Percentiles rank a stretch among this genome's conserved stretches.
Conservation (phyloP, 2,888 invertebrate species). For the Drosophila parthenogenetica region DNA sequence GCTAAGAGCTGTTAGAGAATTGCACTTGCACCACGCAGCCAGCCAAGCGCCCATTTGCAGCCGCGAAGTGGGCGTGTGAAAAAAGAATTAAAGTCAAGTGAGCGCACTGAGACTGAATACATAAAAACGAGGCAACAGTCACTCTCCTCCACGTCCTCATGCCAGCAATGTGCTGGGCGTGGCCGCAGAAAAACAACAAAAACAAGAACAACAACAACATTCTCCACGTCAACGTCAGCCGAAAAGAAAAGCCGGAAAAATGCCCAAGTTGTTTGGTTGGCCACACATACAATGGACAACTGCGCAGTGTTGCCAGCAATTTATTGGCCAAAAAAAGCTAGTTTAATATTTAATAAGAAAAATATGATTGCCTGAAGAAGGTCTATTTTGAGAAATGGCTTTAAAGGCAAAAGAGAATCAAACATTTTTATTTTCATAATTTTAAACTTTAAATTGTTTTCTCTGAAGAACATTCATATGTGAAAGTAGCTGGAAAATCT, state of each 20-base stretch:
- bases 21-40: slow-evolving; percentile 60
- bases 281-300: slow-evolving; percentile 50
- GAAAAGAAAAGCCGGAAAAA: slow-evolving; percentile 77
- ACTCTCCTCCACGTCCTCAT: slow-evolving; percentile 31
- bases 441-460: neutral
- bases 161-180: slow-evolving; percentile 51
- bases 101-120: slow-evolving; percentile 82
- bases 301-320: neutral
- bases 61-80: slow-evolving; percentile 75
- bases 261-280: slow-evolving; percentile 74
- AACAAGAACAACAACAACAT: slow-evolving; percentile 33
- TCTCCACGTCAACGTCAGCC: slow-evolving; percentile 71
- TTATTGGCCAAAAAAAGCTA: neutral
- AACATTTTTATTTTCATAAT: too few species aligned
- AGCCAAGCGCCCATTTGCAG: slow-evolving; percentile 1
- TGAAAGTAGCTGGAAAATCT: neutral
- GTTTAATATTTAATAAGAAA: too few species aligned
- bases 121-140: slow-evolving; percentile 62
- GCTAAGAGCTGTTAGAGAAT: slow-evolving; percentile 78
- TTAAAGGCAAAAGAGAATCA: neutral
- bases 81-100: slow-evolving; percentile 81
- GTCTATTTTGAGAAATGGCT: neutral
- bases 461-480: neutral
- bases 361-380: neutral
- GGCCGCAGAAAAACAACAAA: slow-evolving; percentile 41